These are phyloP conservation scores for Amaurobius ferox DNA, from an alignment of 2,888 invertebrate genomes.

Conservation along the genomic window DNA sequence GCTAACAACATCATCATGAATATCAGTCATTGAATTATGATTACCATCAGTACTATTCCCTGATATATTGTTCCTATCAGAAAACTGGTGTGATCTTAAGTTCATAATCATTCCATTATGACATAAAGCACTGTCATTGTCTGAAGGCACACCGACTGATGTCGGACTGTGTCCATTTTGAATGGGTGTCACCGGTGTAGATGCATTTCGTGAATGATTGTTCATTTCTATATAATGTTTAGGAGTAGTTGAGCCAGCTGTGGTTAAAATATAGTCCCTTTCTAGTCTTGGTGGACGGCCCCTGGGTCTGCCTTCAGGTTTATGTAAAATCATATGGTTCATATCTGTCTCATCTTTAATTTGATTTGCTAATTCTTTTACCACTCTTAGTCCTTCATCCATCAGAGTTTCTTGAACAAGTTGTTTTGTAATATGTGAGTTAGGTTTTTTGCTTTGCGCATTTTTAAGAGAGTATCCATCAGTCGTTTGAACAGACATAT, in stretches of 20 bases:
- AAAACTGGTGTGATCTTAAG: conserved; percentile 50
- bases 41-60: conserved; percentile 40
- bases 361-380: conserved; percentile 76
- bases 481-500: conserved; percentile 64
- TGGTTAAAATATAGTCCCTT: conserved; percentile 68
- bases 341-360: conserved; percentile 74
- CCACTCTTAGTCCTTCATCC: conserved; percentile 79
- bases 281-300: conserved; percentile 73
- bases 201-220: conserved; percentile 40
- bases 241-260: conserved; percentile 64
- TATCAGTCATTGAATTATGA: conserved; percentile 29
- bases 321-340: conserved; percentile 52
- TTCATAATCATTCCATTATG: conserved; percentile 56
- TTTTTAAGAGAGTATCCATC: conserved; percentile 61
- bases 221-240: conserved; percentile 48
- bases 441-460: conserved; percentile 72
- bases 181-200: conserved; percentile 59
- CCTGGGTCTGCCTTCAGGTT: conserved; percentile 69
- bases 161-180: conserved; percentile 71
- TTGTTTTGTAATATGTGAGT: conserved; percentile 75
- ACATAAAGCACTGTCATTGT: conserved; percentile 56
- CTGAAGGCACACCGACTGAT: conserved; percentile 60
- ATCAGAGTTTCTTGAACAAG: conserved; percentile 78
- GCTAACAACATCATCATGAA: conserved; percentile 65
- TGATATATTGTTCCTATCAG: conserved; percentile 53